phyloP scores from a whole-genome alignment of 2,888 invertebrate genomes.

The Drosophila silvestris region DNA sequence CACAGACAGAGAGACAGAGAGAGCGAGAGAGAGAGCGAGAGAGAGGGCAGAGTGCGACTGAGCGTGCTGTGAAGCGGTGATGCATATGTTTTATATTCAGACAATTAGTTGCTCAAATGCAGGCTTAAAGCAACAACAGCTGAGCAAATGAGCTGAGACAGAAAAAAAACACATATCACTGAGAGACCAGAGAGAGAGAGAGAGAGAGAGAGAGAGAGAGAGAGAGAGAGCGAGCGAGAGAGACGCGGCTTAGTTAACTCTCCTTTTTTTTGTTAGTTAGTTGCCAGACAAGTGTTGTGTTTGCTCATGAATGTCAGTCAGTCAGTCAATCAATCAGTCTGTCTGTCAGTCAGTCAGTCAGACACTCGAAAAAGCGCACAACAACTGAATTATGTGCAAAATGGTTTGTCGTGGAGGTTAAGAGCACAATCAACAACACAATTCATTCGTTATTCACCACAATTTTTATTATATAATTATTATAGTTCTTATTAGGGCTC shows the following conservation, averaged over 20 bases:
- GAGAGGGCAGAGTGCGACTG: slow-evolving; percentile 7
- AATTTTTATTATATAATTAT: neutral
- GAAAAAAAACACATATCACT: slow-evolving; percentile 1
- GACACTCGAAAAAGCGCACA: slow-evolving; percentile 47
- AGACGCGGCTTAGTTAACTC: slow-evolving; percentile 47
- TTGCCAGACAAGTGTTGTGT: slow-evolving; percentile 44
- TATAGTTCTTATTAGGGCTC: neutral
- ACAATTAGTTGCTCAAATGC: slow-evolving; percentile 79
- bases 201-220: neutral
- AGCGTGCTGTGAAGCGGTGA: slow-evolving; percentile 26
- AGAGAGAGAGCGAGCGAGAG: neutral
- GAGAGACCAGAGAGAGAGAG: neutral
- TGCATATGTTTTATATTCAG: slow-evolving; percentile 74
- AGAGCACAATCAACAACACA: slow-evolving; percentile 26
- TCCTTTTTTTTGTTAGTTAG: slow-evolving; percentile 45
- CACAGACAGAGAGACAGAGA: slow-evolving; percentile 3
- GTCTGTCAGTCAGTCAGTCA: slow-evolving; percentile 27
- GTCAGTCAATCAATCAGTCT: neutral
- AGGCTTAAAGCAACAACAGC: slow-evolving; percentile 64
- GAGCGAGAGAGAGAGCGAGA: neutral
- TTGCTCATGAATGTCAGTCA: slow-evolving; percentile 51
- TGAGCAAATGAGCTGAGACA: slow-evolving; percentile 64
- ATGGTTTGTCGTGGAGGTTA: slow-evolving; percentile 44
- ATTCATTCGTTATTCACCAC: neutral
- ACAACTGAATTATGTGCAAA: slow-evolving; percentile 54